Percentiles rank a stretch among this genome's conserved stretches.
phyloP scores from a whole-genome alignment of 2,888 invertebrate species.

The Drosophila austrosaltans region DNA sequence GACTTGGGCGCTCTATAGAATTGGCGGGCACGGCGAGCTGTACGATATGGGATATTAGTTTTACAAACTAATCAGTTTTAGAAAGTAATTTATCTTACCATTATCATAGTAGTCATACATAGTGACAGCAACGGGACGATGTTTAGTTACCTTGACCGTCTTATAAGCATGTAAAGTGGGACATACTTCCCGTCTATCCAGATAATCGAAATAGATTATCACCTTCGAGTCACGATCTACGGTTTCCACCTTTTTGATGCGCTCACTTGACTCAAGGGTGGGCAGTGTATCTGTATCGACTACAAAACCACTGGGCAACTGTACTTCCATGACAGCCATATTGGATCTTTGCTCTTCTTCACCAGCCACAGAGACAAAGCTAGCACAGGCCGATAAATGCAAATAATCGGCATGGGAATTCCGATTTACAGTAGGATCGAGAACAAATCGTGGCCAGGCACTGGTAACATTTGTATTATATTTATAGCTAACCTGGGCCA shows the following conservation, averaged over 20 bases:
- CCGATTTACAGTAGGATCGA: constrained; percentile 94
- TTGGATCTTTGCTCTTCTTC: constrained; percentile 86
- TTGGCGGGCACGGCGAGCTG: constrained; percentile 91
- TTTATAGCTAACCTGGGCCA: constrained; percentile 90
- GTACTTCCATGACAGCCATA: constrained; percentile 95
- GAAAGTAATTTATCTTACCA: constrained; percentile 86
- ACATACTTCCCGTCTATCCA: constrained; percentile 89
- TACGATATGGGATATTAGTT: no score
- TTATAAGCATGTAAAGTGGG: constrained; percentile 94
- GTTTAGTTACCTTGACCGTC: constrained; percentile 92
- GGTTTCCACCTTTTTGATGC: constrained; percentile 87
- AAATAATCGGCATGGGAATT: constrained; percentile 92
- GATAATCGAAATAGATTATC: constrained; percentile 90
- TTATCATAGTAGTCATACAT: constrained; percentile 97
- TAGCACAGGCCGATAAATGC: constrained; percentile 93
- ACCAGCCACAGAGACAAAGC: constrained; percentile 80
- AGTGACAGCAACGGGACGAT: constrained; percentile 93
- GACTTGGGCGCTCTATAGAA: constrained; percentile 90
- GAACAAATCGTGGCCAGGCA: constrained; percentile 93
- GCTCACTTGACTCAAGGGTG: constrained; percentile 85
- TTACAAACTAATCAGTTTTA: background rate
- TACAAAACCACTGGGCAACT: constrained; percentile 94
- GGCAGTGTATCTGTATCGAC: constrained; percentile 92
- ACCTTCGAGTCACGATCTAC: constrained; percentile 87
- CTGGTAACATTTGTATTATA: constrained; percentile 95